phyloP scores from a whole-genome alignment of 2,888 invertebrate species.

The Ypsolopha sequella region DNA sequence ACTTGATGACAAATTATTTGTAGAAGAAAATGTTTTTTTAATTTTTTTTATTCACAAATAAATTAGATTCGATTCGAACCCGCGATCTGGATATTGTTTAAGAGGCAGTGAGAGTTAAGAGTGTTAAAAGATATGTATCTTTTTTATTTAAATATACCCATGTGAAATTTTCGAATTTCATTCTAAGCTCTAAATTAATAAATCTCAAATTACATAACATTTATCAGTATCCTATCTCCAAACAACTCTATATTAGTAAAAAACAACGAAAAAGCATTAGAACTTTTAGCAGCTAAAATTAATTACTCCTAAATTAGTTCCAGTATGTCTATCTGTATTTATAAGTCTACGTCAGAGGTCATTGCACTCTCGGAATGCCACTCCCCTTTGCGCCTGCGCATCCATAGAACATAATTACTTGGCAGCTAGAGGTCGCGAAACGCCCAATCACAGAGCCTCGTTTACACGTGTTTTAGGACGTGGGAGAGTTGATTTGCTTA shows the following conservation, averaged over 20 bases:
- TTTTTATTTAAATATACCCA: no score
- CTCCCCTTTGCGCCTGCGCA: conserved; percentile 41
- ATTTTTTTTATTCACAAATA: neutral
- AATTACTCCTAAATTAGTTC: conserved; percentile 1
- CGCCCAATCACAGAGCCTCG: neutral
- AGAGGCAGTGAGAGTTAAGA: no score
- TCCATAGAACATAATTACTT: conserved; percentile 56
- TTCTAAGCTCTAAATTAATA: no score
- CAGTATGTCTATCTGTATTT: conserved; percentile 14
- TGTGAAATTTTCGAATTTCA: no score
- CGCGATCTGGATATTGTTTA: no score
- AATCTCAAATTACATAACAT: no score
- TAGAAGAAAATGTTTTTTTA: no score
- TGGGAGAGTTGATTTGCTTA: no score
- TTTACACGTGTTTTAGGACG: no score
- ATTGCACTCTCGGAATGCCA: conserved; percentile 52
- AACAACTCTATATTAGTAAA: neutral
- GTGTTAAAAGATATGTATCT: no score
- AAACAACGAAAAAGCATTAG: neutral
- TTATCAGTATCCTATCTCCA: neutral
- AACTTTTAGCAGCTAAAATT: neutral
- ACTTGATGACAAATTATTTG: no score
- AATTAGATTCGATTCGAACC: neutral
- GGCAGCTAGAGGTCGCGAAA: conserved; percentile 2
- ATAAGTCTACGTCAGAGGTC: conserved; percentile 26